Conservation (phyloP, 2,797 vertebrate species). For the Okamejei kenojei region DNA sequence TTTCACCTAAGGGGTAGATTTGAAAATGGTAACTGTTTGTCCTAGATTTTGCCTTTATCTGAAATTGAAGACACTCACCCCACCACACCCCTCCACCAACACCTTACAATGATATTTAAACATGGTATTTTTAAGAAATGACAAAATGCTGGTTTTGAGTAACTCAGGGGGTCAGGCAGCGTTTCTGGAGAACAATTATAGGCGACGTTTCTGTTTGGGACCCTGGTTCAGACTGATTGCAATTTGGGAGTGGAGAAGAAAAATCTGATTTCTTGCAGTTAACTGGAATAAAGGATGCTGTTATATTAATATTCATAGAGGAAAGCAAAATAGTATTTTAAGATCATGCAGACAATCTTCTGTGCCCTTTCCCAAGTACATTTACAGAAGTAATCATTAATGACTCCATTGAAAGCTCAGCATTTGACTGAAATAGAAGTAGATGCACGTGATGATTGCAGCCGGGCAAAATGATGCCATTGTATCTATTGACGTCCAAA, state of each 20-base stretch:
- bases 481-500: background rate
- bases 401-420: constrained; percentile 1
- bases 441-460: background rate
- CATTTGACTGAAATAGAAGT: constrained; percentile 12
- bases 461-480: background rate
- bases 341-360: background rate
- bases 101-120: background rate
- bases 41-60: background rate
- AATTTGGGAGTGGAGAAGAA: too few species aligned
- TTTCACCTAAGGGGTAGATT: background rate
- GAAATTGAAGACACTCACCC: background rate
- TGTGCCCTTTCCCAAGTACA: background rate
- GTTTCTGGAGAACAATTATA: too few species aligned
- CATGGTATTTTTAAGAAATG: background rate
- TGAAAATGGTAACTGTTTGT: background rate
- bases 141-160: too few species aligned
- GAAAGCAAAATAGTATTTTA: constrained; percentile 19
- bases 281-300: background rate
- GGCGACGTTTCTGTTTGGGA: too few species aligned
- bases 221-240: background rate
- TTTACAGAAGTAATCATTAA: constrained; percentile 19
- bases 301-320: constrained; percentile 11
- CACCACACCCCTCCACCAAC: background rate
- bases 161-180: too few species aligned
- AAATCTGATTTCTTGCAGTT: too few species aligned